These are phyloP conservation scores for Octomys mimax DNA, from an alignment of 2,797 vertebrate genomes.

Conservation along the genomic window DNA sequence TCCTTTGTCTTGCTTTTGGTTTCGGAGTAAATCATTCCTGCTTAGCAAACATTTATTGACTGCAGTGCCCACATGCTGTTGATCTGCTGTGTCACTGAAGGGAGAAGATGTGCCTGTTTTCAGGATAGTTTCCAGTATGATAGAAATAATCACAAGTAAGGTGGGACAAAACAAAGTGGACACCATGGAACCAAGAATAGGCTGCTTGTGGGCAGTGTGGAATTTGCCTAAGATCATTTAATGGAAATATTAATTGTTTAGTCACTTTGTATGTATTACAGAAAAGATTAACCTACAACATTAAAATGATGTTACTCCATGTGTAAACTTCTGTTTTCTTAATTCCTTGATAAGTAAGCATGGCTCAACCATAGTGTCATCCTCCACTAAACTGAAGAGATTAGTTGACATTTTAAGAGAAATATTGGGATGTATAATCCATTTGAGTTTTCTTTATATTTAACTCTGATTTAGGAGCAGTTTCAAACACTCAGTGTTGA, in stretches of 20 bases:
- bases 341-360: constrained; percentile 1
- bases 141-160: constrained; percentile 44
- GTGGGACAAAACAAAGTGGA: constrained; percentile 50
- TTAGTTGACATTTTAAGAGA: constrained; percentile 21
- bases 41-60: background rate
- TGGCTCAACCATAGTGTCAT: background rate
- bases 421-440: background rate
- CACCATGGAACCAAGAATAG: constrained; percentile 44
- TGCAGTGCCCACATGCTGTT: too few species aligned
- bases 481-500: background rate
- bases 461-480: background rate
- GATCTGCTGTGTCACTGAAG: background rate
- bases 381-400: background rate
- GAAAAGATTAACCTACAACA: background rate
- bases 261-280: background rate
- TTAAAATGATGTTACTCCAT: background rate
- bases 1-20: background rate
- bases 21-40: background rate
- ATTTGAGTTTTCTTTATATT: background rate
- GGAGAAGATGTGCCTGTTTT: background rate
- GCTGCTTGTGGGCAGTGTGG: constrained; percentile 66
- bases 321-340: background rate
- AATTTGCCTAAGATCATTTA: constrained; percentile 65
- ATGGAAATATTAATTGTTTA: constrained; percentile 45
- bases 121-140: background rate